phyloP scores from a whole-genome alignment of 1,140 invertebrate species.

The Drosophila arizonae region DNA sequence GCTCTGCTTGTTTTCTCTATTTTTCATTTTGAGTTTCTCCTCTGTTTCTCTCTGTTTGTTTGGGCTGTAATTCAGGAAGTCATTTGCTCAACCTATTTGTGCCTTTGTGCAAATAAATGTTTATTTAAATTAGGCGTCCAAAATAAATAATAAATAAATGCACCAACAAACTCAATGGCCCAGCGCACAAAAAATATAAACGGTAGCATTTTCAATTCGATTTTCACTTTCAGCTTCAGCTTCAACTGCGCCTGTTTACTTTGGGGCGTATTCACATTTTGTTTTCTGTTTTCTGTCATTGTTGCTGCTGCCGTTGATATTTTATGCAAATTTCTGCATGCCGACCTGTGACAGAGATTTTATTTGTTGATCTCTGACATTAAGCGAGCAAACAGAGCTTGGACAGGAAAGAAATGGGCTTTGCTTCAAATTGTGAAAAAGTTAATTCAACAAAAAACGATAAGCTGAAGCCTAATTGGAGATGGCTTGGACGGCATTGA shows the following conservation, averaged over 20 bases:
- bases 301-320: conserved; percentile 55
- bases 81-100: conserved; percentile 73
- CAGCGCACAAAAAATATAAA: conserved; percentile 40
- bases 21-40: not conserved
- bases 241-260: conserved; percentile 6
- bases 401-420: conserved; percentile 6
- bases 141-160: conserved; percentile 71
- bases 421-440: not conserved
- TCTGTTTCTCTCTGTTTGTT: conserved; percentile 12
- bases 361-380: conserved; percentile 25
- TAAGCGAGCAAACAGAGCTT: conserved; percentile 3
- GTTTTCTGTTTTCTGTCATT: conserved; percentile 42
- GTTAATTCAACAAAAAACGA: not conserved
- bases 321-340: conserved; percentile 65
- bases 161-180: conserved; percentile 24
- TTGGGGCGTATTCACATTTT: conserved; percentile 47
- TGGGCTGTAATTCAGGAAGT: conserved; percentile 68
- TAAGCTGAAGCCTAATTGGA: no score
- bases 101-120: conserved; percentile 77
- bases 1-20: conserved; percentile 31
- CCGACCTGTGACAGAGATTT: conserved; percentile 31
- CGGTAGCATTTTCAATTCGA: conserved; percentile 70
- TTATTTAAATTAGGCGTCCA: conserved; percentile 74
- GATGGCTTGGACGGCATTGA: no score
- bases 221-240: conserved; percentile 64